Evolutionary conservation across 2,888 invertebrate species (phyloP).

Genomic region (Hypena proboscidalis): DNA sequence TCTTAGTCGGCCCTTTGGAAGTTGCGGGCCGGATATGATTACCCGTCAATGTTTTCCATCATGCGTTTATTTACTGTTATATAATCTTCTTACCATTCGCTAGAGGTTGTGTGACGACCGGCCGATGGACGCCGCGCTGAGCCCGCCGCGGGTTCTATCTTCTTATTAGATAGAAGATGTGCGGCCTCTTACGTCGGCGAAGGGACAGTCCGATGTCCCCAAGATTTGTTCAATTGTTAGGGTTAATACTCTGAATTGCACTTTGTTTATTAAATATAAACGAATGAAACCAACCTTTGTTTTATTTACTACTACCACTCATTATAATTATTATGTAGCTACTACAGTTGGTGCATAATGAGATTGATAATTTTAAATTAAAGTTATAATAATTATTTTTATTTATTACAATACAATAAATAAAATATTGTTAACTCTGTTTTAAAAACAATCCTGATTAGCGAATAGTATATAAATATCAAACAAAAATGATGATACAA

Average conservation of each 20-base stretch:
- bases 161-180: slow-evolving; percentile 50
- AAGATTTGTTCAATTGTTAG: slow-evolving; percentile 84
- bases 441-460: no score
- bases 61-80: slow-evolving; percentile 68
- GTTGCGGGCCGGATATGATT: slow-evolving; percentile 78
- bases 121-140: slow-evolving; percentile 61
- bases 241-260: slow-evolving; percentile 85
- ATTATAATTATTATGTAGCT: not conserved
- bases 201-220: slow-evolving; percentile 71
- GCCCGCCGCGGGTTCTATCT: slow-evolving; percentile 41
- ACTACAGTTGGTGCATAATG: not conserved
- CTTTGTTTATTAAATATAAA: slow-evolving; percentile 86
- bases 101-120: slow-evolving; percentile 69
- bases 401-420: no score
- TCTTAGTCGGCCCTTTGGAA: slow-evolving; percentile 77
- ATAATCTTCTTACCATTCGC: slow-evolving; percentile 64
- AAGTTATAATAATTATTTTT: no score
- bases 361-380: no score
- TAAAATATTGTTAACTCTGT: no score
- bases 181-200: slow-evolving; percentile 63
- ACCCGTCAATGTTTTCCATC: slow-evolving; percentile 64
- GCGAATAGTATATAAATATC: no score
- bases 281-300: slow-evolving; percentile 73
- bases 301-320: slow-evolving; percentile 45
- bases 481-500: no score